phyloP scores from a whole-genome alignment of 2,888 invertebrate genomes.

The Pandemis corylana region DNA sequence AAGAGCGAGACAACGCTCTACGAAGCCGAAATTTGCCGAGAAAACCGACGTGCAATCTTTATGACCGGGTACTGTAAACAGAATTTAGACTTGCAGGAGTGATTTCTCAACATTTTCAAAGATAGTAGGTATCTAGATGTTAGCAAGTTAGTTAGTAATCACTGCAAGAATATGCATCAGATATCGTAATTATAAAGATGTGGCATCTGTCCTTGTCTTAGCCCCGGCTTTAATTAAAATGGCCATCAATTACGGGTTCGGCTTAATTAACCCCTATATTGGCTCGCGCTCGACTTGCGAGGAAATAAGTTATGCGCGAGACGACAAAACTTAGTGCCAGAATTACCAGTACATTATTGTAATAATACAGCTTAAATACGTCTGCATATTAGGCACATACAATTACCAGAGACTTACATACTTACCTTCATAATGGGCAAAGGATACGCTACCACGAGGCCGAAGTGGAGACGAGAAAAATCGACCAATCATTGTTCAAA shows the following conservation, averaged over 20 bases:
- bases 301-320: constrained; percentile 20
- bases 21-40: too few relatives aligned
- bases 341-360: neutral
- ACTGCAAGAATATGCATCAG: neutral
- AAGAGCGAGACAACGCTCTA: too few relatives aligned
- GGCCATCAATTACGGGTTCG: constrained; percentile 49
- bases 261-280: constrained; percentile 47
- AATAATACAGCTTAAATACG: neutral
- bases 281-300: constrained; percentile 24
- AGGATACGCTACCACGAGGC: too few relatives aligned
- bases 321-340: constrained; percentile 22
- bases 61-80: too few relatives aligned
- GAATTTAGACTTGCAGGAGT: too few relatives aligned
- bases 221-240: constrained; percentile 49
- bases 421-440: too few relatives aligned
- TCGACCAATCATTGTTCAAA: too few relatives aligned
- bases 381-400: too few relatives aligned
- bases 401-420: neutral
- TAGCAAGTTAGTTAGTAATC: neutral
- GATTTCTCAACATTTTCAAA: too few relatives aligned
- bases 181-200: constrained; percentile 32
- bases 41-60: too few relatives aligned
- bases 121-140: neutral
- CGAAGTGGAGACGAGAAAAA: too few relatives aligned
- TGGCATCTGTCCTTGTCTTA: constrained; percentile 36